Conservation (phyloP, 2,888 invertebrate genomes). For the Ennomos quercinarius region DNA sequence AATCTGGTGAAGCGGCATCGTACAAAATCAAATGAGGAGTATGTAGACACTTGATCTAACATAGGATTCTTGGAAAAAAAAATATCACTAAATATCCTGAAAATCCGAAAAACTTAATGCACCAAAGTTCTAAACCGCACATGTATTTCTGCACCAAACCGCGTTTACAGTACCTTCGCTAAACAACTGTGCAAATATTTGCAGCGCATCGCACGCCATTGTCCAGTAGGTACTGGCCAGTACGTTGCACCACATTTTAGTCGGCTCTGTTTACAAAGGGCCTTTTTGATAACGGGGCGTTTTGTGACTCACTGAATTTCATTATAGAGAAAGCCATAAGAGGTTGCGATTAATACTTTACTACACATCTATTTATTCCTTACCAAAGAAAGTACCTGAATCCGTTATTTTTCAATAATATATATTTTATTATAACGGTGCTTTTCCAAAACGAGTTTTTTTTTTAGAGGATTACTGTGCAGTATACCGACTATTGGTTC, state of each 20-base stretch:
- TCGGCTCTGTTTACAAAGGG: conserved; percentile 56
- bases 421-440: too few species aligned
- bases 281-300: conserved; percentile 66
- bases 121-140: background rate
- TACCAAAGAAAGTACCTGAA: too few species aligned
- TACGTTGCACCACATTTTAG: conserved; percentile 60
- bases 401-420: too few species aligned
- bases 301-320: conserved; percentile 62
- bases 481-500: too few species aligned
- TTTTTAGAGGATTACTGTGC: too few species aligned
- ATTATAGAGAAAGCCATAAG: conserved; percentile 27
- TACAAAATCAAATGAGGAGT: too few species aligned
- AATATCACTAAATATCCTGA: too few species aligned
- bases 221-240: conserved; percentile 32
- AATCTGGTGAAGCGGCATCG: too few species aligned
- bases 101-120: background rate
- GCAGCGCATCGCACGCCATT: conserved; percentile 50
- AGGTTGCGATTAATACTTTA: conserved; percentile 14
- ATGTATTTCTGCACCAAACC: background rate
- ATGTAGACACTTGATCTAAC: too few species aligned
- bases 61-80: too few species aligned
- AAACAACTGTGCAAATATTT: conserved; percentile 70
- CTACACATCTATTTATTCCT: background rate
- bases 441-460: too few species aligned
- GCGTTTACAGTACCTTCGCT: conserved; percentile 34